Evolutionary conservation across 2,888 invertebrate genomes (phyloP), one percentile per base, ranked within the genome.

Genomic region (Limnephilus lunatus): DNA sequence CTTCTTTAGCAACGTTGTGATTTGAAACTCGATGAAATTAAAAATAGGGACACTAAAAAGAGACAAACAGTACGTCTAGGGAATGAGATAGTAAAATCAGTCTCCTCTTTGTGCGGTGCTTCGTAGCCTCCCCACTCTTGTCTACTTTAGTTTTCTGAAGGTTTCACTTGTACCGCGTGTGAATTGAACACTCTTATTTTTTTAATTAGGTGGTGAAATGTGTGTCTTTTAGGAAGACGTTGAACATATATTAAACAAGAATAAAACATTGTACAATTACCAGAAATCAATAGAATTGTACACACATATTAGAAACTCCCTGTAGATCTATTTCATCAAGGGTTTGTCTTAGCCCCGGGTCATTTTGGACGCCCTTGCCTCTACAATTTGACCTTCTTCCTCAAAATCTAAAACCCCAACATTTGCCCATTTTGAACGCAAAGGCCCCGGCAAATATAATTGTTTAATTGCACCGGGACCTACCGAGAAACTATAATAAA

Each of bases 381-480:
- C 68, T 68, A 25, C 68, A 68, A 68, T 68, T 68, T 68, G 68
- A 68, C 68, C 68, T 68, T 68, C 25, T 68, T 68, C 68, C 68
- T 68, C 7, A 68, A 68, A 68, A 68, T 9, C 68, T 25, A 68
- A 68, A 25, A 25, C 68, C 68, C 68, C 68, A 68, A 68, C 68
- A 68, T 68, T 68, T 68, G 68, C 68, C 68, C 68, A 2, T n/a
- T 68, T 68, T 25, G 25, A 68, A 68, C 68, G 68, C 68, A n/a
- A 68, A 68, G 68, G 68, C 68, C 68, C 68, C 68, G 68, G 68
- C 68, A 68, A 68, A 68, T 68, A 68, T 68, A 68, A 68, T 68
- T 68, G 68, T 68, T 68, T 68, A 68, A 68, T 68, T 68, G 68
- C 68, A n/a, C 68, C 68, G 2, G n/a, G 2, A 68, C 68, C 68